Evolutionary conservation across 2,113 vertebrate genomes (phyloP).

Genomic region (Brachirus orientalis): DNA sequence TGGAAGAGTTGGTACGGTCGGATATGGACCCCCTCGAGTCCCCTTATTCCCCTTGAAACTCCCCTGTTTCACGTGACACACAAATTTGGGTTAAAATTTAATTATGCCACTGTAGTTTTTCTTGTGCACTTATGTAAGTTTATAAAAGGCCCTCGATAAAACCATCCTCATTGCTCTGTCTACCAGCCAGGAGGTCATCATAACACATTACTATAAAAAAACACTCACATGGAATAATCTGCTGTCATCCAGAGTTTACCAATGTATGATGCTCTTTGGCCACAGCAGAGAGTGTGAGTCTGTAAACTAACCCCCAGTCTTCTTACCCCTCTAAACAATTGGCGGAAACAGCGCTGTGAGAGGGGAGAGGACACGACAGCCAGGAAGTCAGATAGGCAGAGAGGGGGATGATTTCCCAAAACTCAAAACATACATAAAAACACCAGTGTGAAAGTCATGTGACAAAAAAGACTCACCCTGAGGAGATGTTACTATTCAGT

Average conservation of each 20-base stretch:
- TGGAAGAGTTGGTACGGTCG: too few relatives aligned
- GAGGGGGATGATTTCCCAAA: conserved; percentile 16
- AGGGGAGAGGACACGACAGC: conserved; percentile 47
- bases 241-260: conserved; percentile 3
- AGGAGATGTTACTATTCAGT: not conserved
- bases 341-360: conserved; percentile 65
- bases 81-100: too few relatives aligned
- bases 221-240: conserved; percentile 35
- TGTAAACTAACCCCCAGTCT: conserved; percentile 45
- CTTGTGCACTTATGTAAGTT: conserved; percentile 32
- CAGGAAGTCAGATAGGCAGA: conserved; percentile 71
- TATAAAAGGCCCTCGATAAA: conserved; percentile 2
- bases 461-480: not conserved
- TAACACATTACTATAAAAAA: conserved; percentile 22
- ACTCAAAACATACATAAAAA: not conserved
- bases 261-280: conserved; percentile 4
- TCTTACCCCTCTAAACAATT: conserved; percentile 67
- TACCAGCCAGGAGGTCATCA: conserved; percentile 6
- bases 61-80: too few relatives aligned
- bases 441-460: not conserved
- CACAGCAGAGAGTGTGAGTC: conserved; percentile 24
- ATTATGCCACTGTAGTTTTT: not conserved
- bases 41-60: too few relatives aligned
- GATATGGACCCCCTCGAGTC: too few relatives aligned
- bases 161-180: conserved; percentile 1